Base-by-base conservation (phyloP, 1,140 invertebrate species). In the Ruditapes philippinarum region DNA sequence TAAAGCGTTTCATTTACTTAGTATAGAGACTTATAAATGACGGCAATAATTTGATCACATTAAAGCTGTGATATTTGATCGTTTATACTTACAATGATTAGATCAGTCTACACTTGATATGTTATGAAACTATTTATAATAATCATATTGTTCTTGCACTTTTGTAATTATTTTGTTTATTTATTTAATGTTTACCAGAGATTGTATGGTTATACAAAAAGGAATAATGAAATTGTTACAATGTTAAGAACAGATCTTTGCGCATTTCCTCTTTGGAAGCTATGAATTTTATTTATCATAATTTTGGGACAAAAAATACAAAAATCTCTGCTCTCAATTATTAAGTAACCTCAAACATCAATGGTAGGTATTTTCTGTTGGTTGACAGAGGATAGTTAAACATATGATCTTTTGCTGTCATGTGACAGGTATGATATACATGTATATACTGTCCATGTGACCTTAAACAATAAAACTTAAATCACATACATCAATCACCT, bases 401-500 rank as follows among this genome's bases (percentile, higher is more conserved):
- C 65, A 5, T 70, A 70, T 70, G 33, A 70, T 70, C 36, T 38
- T 33, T 5, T 38, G 33, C 22, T 11, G 65, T 70, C 36, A 38
- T 11, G 17, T 40, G 36, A 70, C 36, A 38, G 36, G 33, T 38
- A 70, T 70, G 65, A 2, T 70, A 70, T 70, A 70, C 28, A 38
- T 28, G 28, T 70, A 22, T 36, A n/a, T 45, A 45, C 42, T 45
- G 42, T 45, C 42, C 42, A 70, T 25, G 22, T 70, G 65, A 28
- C 65, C 65, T 70, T 14, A 70, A 38, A 70, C 65, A 38, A 70
- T 40, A 70, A 45, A 70, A 22, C 36, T 70, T 17, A 70, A 70
- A 70, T n/a, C 1, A 62, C 33, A 28, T 40, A 2, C 65, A 70
- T 70, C 65, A 70, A 70, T 70, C 33, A 70, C 0, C 65, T 70